Evolutionary conservation across 2,113 vertebrate species (phyloP), one percentile per base, ranked within the genome.

Genomic region (Sardina pilchardus): DNA sequence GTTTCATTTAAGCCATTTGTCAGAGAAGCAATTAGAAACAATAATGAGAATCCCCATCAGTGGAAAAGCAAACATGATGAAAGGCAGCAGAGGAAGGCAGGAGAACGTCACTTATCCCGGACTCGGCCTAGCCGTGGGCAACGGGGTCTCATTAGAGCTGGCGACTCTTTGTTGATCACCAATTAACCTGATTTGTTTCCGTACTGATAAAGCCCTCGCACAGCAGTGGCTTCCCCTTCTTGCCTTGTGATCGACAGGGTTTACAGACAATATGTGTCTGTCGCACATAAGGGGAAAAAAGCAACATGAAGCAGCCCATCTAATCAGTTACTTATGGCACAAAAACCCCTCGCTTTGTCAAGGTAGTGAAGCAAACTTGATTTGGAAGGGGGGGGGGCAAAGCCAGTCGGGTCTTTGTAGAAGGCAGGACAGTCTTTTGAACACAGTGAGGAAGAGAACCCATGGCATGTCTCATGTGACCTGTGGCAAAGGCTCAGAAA

Each of bases 171-270:
- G 97, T 96, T 98, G 98, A 99, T 99, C 97, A 97, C 95, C 97
- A 98, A 98, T 99, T 99, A 99, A 98, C 97, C 97, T 96, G 97
- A 97, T 97, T 98, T 99, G 97, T 96, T 95, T 94, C 91, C 95
- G 94, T 94, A 96, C 96, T 97, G 96, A 97, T 98, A 96, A 96
- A 96, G 95, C 96, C 95, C 94, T 96, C 90, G 91, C 94, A 93
- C 92, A 94, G 96, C 94, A 95, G 91, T 93, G 94, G 92, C 94
- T 95, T 96, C 94, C 94, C 94, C 94, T 94, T 88, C 4, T 78
- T 36, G 89, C 91, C 90, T 91, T 91, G 91, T 94, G 95, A 96
- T 95, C 94, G 95, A 96, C 94, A 94, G 92, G 95, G 95, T 95
- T 96, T 95, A 94, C 94, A 95, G 94, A 94, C 94, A 92, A 95